Percentiles rank a stretch among this genome's conserved stretches.
Conservation (phyloP, 2,888 invertebrate species). For the Herminia tarsipennalis region DNA sequence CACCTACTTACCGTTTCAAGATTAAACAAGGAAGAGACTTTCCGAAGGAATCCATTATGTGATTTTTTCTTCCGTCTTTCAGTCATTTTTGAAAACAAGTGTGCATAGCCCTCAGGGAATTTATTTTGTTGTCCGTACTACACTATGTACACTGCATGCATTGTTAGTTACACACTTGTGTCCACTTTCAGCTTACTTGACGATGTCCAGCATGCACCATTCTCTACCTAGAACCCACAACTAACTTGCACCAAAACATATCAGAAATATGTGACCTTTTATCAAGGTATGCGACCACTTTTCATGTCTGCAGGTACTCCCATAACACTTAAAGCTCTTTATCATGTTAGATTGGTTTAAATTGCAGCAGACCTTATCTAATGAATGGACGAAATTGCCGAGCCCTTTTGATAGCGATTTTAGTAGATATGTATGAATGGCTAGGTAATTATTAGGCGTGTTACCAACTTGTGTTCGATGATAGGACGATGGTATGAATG, state of each 20-base stretch:
- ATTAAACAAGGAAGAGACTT: conserved; percentile 95
- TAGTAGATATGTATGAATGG: conserved; percentile 72
- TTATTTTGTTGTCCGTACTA: conserved; percentile 71
- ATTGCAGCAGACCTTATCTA: conserved; percentile 78
- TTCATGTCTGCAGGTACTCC: conserved; percentile 61
- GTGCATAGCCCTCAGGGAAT: conserved; percentile 75
- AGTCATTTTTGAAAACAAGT: conserved; percentile 80
- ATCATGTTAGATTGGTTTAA: conserved; percentile 76
- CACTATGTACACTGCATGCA: conserved; percentile 85
- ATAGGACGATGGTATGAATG: conserved; percentile 83
- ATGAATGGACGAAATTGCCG: conserved; percentile 71
- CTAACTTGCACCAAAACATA: conserved; percentile 82
- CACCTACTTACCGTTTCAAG: conserved; percentile 91
- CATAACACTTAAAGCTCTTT: conserved; percentile 69
- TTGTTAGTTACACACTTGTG: conserved; percentile 85
- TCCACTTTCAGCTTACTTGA: conserved; percentile 78
- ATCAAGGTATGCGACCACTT: conserved; percentile 61
- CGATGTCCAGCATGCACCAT: conserved; percentile 82
- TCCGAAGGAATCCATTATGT: conserved; percentile 92
- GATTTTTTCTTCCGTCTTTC: conserved; percentile 85
- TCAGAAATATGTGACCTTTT: conserved; percentile 65
- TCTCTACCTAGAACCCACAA: conserved; percentile 84
- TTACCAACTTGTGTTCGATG: conserved; percentile 77
- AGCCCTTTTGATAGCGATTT: conserved; percentile 83
- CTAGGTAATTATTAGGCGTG: conserved; percentile 76